These are phyloP conservation scores for Oostethus manadensis DNA, from an alignment of 2,113 vertebrate genomes.

Conservation along the genomic window DNA sequence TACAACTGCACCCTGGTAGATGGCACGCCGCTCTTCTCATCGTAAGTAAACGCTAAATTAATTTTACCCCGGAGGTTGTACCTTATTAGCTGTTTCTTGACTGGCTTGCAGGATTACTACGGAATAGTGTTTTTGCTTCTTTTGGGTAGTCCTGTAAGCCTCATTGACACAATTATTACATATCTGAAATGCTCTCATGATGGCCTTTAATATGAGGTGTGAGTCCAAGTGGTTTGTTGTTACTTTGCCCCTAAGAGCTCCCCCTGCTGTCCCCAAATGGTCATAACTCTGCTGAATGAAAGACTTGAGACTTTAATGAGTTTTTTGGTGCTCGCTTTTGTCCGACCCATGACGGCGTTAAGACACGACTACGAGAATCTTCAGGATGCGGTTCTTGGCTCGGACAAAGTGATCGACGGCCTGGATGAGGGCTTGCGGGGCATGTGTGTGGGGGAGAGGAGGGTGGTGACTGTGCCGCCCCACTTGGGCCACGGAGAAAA, in stretches of 20 bases:
- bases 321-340: too few relatives aligned
- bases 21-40: constrained; percentile 87
- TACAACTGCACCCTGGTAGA: constrained; percentile 95
- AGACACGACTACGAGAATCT: constrained; percentile 77
- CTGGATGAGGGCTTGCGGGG: constrained; percentile 80
- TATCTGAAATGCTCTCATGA: too few relatives aligned
- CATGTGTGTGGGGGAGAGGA: constrained; percentile 88
- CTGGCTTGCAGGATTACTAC: too few relatives aligned
- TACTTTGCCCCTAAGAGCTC: too few relatives aligned
- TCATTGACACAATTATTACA: too few relatives aligned
- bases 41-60: constrained; percentile 64
- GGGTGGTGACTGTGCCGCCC: constrained; percentile 81
- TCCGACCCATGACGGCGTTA: constrained; percentile 3
- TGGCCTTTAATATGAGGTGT: too few relatives aligned
- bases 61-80: background rate
- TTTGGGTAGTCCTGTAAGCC: too few relatives aligned
- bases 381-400: constrained; percentile 80
- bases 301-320: background rate
- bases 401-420: constrained; percentile 88
- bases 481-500: constrained; percentile 89
- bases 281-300: background rate
- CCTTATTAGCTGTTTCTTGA: background rate
- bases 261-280: background rate
- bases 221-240: too few relatives aligned
- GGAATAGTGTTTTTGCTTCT: too few relatives aligned